Conservation (phyloP, 2,888 invertebrate genomes). For the Lithophane leautieri region DNA sequence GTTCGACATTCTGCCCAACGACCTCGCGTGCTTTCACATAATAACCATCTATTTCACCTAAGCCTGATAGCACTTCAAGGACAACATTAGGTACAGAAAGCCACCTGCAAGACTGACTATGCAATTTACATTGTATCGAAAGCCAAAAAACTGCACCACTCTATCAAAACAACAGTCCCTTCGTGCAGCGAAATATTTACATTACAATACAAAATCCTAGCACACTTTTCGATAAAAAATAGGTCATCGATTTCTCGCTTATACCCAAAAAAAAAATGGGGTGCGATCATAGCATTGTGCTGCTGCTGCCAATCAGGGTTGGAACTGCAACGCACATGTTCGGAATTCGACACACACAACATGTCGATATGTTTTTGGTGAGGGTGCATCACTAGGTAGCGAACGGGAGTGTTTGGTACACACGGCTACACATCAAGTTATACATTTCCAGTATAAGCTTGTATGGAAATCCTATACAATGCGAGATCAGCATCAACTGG, state of each 20-base stretch:
- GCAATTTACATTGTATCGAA: not conserved
- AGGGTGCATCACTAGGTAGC: slow-evolving; percentile 11
- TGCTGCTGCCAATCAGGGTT: slow-evolving; percentile 46
- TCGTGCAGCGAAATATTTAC: slow-evolving; percentile 34
- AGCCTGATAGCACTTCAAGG: slow-evolving; percentile 13
- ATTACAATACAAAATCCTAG: slow-evolving; percentile 32
- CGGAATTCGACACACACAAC: slow-evolving; percentile 46
- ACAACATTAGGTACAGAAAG: slow-evolving; percentile 3
- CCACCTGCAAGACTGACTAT: not conserved
- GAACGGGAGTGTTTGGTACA: no score
- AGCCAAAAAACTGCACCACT: slow-evolving; percentile 16
- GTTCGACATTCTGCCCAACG: not conserved
- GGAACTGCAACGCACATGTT: slow-evolving; percentile 54
- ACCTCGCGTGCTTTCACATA: slow-evolving; percentile 1
- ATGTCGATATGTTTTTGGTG: slow-evolving; percentile 13
- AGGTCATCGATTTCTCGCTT: slow-evolving; percentile 44
- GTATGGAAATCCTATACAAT: no score
- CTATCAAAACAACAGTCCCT: not conserved
- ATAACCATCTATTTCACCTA: not conserved
- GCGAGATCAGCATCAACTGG: no score
- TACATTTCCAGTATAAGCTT: no score
- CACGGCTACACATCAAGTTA: no score
- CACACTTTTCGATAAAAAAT: slow-evolving; percentile 35
- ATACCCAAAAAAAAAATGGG: slow-evolving; percentile 38
- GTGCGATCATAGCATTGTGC: slow-evolving; percentile 54